A percentile compares a stretch with the other conserved stretches of the same genome.
Evolutionary conservation across 1,140 invertebrate genomes (phyloP).

Genomic region (Acromyrmex heyeri): DNA sequence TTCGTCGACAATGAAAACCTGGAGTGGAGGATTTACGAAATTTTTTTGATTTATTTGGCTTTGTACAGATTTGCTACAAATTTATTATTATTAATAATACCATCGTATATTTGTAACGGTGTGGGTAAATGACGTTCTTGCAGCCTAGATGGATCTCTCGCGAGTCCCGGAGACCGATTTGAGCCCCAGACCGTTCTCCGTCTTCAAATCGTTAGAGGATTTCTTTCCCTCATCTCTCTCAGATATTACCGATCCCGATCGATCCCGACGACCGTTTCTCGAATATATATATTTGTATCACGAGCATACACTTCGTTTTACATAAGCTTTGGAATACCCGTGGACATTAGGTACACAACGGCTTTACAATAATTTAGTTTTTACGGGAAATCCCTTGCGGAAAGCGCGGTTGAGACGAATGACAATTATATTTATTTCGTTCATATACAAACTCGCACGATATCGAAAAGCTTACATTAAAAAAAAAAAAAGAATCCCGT

Average conservation of each 20-base stretch:
- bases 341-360: conserved; percentile 69
- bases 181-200: conserved; percentile 1
- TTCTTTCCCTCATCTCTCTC: neutral
- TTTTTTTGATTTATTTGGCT: conserved; percentile 82
- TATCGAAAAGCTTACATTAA: conserved; percentile 61
- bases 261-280: conserved; percentile 30
- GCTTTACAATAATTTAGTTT: conserved; percentile 71
- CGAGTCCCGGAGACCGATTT: conserved; percentile 7
- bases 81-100: conserved; percentile 81
- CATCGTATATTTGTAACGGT: conserved; percentile 78
- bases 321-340: conserved; percentile 72
- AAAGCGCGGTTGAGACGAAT: conserved; percentile 66
- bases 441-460: conserved; percentile 71
- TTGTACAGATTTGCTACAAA: conserved; percentile 85
- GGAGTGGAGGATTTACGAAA: conserved; percentile 74
- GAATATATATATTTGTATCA: neutral
- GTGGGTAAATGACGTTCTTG: conserved; percentile 61
- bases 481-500: conserved; percentile 30
- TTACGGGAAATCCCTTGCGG: conserved; percentile 38
- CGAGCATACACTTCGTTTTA: conserved; percentile 57
- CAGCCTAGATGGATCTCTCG: conserved; percentile 41
- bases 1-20: neutral
- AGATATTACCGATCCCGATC: neutral
- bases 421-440: conserved; percentile 62
- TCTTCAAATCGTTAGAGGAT: neutral